Conservation (phyloP, 2,888 invertebrate genomes). For the Scaptomyza parva region DNA sequence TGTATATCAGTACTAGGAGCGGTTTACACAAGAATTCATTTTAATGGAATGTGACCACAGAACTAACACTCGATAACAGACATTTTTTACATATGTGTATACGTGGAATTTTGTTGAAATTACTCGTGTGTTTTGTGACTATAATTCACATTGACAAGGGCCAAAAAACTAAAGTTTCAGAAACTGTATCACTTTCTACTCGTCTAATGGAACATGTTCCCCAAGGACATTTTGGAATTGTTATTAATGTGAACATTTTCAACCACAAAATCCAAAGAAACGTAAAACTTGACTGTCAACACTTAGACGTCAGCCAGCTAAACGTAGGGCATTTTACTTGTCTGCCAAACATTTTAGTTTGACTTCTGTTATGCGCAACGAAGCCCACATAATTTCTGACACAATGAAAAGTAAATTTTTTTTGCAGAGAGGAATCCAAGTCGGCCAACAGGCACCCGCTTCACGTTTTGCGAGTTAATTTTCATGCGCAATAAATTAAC, state of each 20-base stretch:
- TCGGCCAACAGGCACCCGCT: slow-evolving; percentile 17
- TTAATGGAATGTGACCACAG: slow-evolving; percentile 1
- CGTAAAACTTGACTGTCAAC: slow-evolving; percentile 42
- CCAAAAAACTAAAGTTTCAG: slow-evolving; percentile 28
- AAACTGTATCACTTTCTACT: slow-evolving; percentile 41
- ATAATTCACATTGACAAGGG: slow-evolving; percentile 46
- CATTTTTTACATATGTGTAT: slow-evolving; percentile 14
- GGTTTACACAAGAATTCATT: not conserved
- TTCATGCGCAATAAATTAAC: slow-evolving; percentile 77
- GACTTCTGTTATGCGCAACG: slow-evolving; percentile 35
- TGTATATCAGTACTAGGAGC: not conserved
- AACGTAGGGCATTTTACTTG: slow-evolving; percentile 26
- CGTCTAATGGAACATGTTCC: slow-evolving; percentile 52
- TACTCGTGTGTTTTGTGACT: slow-evolving; percentile 15
- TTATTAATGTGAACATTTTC: slow-evolving; percentile 47
- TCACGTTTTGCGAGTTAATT: slow-evolving; percentile 71
- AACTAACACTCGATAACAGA: slow-evolving; percentile 10
- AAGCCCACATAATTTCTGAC: slow-evolving; percentile 30
- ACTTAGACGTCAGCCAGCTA: slow-evolving; percentile 23
- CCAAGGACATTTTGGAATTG: slow-evolving; percentile 43
- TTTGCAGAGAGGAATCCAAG: not conserved
- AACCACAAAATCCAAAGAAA: slow-evolving; percentile 51
- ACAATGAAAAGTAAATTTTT: slow-evolving; percentile 25
- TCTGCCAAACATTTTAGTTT: slow-evolving; percentile 20
- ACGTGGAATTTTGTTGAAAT: slow-evolving; percentile 19